Percentiles rank a stretch among this genome's conserved stretches.
phyloP scores from a whole-genome alignment of 1,140 invertebrate species.

The Lutraria rhynchaena region DNA sequence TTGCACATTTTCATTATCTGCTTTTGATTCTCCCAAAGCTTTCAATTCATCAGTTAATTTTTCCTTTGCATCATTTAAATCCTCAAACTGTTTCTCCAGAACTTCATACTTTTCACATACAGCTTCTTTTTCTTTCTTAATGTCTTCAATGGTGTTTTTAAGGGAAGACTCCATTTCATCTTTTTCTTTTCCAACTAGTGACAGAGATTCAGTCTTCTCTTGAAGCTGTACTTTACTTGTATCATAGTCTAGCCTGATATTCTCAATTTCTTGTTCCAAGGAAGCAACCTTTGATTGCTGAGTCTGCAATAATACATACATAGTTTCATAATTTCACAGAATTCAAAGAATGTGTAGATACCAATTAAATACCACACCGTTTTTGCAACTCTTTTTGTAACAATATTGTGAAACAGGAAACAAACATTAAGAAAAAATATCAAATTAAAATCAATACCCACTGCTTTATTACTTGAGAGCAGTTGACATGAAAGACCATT shows the following conservation, averaged over 20 bases:
- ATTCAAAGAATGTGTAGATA: no score
- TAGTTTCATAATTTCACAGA: no score
- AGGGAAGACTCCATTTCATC: slow-evolving; percentile 4
- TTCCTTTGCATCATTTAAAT: background rate
- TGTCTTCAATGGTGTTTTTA: slow-evolving; percentile 8
- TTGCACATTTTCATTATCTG: background rate
- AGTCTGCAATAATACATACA: background rate
- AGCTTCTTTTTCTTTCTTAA: slow-evolving; percentile 8
- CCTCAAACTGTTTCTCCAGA: background rate
- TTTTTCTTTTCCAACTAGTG: slow-evolving; percentile 2
- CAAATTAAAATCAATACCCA: no score
- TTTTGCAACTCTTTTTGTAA: no score
- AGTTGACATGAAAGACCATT: no score
- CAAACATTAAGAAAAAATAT: no score
- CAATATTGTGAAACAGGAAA: no score
- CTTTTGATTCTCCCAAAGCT: background rate
- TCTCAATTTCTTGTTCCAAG: slow-evolving; percentile 62
- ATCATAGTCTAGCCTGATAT: slow-evolving; percentile 58
- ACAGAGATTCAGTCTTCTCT: slow-evolving; percentile 10
- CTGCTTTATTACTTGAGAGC: no score
- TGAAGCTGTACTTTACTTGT: slow-evolving; percentile 31
- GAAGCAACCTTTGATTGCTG: background rate
- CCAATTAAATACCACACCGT: no score
- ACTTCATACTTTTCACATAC: background rate
- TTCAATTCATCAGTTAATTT: background rate